phyloP scores from a whole-genome alignment of 2,888 invertebrate genomes.

The Neocrepidodera transversa region DNA sequence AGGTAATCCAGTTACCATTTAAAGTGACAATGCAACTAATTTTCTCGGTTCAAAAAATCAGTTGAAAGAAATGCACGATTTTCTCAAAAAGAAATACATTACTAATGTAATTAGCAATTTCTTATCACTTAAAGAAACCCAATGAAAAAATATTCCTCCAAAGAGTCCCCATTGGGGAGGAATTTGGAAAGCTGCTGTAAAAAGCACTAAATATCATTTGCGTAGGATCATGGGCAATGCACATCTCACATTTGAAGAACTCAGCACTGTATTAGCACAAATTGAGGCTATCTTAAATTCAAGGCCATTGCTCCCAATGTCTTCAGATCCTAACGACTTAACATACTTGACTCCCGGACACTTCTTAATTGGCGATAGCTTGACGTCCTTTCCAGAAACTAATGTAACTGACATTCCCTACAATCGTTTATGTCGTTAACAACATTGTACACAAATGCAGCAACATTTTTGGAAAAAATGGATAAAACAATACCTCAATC shows the following conservation, averaged over 20 bases:
- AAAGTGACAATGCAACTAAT: slow-evolving; percentile 15
- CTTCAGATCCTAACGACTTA: neutral
- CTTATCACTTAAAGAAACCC: neutral
- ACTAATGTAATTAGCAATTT: neutral
- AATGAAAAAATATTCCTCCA: slow-evolving; percentile 22
- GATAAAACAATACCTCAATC: neutral
- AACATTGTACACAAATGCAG: neutral
- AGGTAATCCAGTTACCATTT: neutral
- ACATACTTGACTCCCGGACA: slow-evolving; percentile 19
- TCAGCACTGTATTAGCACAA: neutral
- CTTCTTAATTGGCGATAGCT: slow-evolving; percentile 10
- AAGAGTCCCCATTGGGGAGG: slow-evolving; percentile 16
- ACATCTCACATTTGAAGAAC: slow-evolving; percentile 14
- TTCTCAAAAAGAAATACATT: neutral
- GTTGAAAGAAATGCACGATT: neutral
- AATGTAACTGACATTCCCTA: neutral
- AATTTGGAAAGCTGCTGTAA: slow-evolving; percentile 22
- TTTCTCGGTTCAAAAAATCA: slow-evolving; percentile 2
- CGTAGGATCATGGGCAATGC: slow-evolving; percentile 7
- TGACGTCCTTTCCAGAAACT: neutral
- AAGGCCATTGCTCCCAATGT: slow-evolving; percentile 12
- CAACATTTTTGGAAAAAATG: slow-evolving; percentile 8
- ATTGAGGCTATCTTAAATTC: slow-evolving; percentile 27
- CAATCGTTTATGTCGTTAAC: neutral
- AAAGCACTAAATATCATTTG: slow-evolving; percentile 9